Evolutionary conservation across 1,140 invertebrate species (phyloP).

Genomic region (Aricia agestis): DNA sequence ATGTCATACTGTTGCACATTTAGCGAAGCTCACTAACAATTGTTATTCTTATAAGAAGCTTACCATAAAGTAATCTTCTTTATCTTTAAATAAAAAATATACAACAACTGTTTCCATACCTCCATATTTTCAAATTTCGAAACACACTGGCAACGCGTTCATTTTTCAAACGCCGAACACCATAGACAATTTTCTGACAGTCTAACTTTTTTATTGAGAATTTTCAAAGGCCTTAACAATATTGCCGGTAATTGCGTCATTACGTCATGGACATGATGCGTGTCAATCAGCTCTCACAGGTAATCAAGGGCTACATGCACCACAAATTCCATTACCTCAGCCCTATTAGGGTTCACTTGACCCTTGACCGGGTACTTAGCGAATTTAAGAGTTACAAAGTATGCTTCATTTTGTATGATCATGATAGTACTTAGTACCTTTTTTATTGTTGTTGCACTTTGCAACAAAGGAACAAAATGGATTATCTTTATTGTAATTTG

Average conservation of each 20-base stretch:
- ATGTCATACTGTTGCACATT: background rate
- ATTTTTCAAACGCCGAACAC: background rate
- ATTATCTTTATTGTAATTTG: no score
- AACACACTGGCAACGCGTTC: background rate
- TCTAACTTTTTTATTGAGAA: conserved; percentile 15
- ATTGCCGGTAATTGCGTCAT: conserved; percentile 49
- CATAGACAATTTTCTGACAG: background rate
- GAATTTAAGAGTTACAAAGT: conserved; percentile 15
- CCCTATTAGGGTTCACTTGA: conserved; percentile 15
- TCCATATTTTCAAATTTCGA: background rate
- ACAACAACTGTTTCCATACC: no score
- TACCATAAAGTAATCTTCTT: background rate
- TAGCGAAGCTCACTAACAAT: background rate
- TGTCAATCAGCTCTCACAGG: conserved; percentile 40
- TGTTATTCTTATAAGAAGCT: background rate
- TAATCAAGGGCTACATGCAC: conserved; percentile 13
- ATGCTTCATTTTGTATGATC: background rate
- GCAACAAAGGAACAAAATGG: no score
- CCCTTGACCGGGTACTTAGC: conserved; percentile 21
- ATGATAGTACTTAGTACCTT: background rate
- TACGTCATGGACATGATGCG: conserved; percentile 42
- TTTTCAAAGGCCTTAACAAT: conserved; percentile 30
- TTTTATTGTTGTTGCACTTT: background rate
- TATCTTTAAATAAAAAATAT: no score
- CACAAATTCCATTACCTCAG: conserved; percentile 24